Evolutionary conservation across 2,888 invertebrate genomes (phyloP), one percentile per base, ranked within the genome.

Genomic region (Gandaritis pyraliata): DNA sequence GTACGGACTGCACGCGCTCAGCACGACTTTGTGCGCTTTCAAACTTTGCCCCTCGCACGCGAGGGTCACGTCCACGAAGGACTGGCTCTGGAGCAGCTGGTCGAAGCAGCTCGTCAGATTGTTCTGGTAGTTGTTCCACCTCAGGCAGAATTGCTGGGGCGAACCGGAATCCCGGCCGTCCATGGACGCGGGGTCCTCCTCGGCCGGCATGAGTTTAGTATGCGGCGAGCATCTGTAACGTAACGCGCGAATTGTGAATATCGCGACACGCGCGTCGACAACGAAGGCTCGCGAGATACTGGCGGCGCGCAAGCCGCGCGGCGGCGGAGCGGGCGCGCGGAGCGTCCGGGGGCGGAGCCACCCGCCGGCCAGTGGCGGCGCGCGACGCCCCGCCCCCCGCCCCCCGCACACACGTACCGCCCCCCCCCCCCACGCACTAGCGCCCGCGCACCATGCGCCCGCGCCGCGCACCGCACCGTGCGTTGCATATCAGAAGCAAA

Each of bases 71-170:
- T 98, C 98, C 72, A 97, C 97, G 90, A 98, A 97, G 66, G 96
- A 95, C 89, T 97, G 97, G 82, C 95, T 96, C 88, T 97, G 97
- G 70, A 97, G 93, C 72, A 98, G 94, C 88, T 97, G 97, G 85
- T 97, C 97, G 93, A 98, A 96, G 78, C 96, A 96, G 92, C 95
- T 96, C 75, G 97, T 96, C 78, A 98, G 89, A 86, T 98, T 98
- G 76, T 95, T 95, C 87, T 97, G 97, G 88, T 97, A 98, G 89
- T 98, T 97, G 93, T 98, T 98, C 98, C 98, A 98, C 69, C 97
- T 94, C 78, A 97, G 93, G 87, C 97, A 97, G 90, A 97, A 97
- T 86, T 97, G 97, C 93, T 97, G 97, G 92, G 97, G 96, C 81
- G 95, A 95, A 74, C 85, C 88, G 73, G 84, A 83, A 76, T 88